Conservation (phyloP, 2,113 vertebrate genomes). For the Erpornis zantholeuca region DNA sequence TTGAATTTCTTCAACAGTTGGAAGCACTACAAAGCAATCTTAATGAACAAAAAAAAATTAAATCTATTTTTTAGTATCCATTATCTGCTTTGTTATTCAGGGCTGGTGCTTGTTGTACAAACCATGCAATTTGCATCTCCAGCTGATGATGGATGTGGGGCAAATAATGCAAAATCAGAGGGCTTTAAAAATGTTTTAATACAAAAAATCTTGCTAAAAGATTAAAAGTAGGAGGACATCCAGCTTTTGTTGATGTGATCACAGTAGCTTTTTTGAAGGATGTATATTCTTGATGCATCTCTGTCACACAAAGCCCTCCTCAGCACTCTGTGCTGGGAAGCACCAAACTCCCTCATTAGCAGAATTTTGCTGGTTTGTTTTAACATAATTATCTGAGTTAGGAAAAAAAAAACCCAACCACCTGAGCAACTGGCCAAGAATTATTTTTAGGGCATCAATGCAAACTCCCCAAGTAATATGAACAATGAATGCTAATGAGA, state of each 20-base stretch:
- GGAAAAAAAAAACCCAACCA: background rate
- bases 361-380: constrained; percentile 21
- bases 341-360: constrained; percentile 7
- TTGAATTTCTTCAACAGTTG: constrained; percentile 10
- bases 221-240: background rate
- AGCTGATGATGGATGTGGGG: background rate
- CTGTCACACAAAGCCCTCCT: background rate
- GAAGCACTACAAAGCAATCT: constrained; percentile 27
- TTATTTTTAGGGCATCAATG: constrained; percentile 18
- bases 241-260: background rate
- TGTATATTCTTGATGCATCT: background rate
- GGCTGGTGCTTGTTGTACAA: background rate
- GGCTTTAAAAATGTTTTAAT: background rate
- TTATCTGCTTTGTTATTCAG: constrained; percentile 29
- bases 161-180: constrained; percentile 16
- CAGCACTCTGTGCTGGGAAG: background rate
- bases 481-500: background rate
- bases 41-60: background rate
- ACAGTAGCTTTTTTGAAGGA: background rate
- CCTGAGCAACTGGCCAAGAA: background rate
- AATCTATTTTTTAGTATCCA: background rate
- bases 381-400: background rate
- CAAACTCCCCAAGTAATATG: background rate
- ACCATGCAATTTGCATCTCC: background rate
- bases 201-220: background rate